Evolutionary conservation across 1,140 invertebrate species (phyloP), one percentile per base, ranked within the genome.

Genomic region (Antheraea pernyi): DNA sequence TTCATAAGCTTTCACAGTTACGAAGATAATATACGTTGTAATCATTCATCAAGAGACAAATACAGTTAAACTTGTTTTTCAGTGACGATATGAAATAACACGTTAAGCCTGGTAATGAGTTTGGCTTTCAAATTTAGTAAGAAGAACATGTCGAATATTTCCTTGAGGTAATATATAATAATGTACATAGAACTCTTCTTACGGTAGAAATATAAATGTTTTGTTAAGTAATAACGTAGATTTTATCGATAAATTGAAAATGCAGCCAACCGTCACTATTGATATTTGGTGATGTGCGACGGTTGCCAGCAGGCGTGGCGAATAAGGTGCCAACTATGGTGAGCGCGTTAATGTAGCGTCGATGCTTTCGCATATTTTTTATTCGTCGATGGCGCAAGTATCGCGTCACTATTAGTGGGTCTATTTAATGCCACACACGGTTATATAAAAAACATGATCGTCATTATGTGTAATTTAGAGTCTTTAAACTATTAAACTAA

Each of bases 301-400:
- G 67, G 71, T 60, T 87, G 85, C 83, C 85, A 87, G 82, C 83
- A 72, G 89, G 86, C 83, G 87, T 85, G 79, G 87, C 77, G 73
- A 79, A 77, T 63, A 68, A 71, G 82, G 82, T 91, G 89, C 88
- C 89, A 91, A 91, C 82, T 90, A 91, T 91, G 86, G 84, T 84
- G 86, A 79, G 88, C 88, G 85, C 89, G 89, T 81, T 91, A 91
- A 90, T 91, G 86, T 87, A 86, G 69, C 86, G 81, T 79, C 85
- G 72, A 73, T 79, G 74, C 79, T 78, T 72, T 76, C 79, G 81
- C 77, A 77, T 88, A 81, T 87, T 91, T 86, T 53, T 91, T 89
- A 84, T 88, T 91, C 42, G 83, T 86, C 73, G 72, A 75, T 76
- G 76, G 79, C 74, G 68, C 73, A 68, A 75, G 78, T 75, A 65